A percentile compares a stretch with the other conserved stretches of the same genome.
These are phyloP conservation scores for Mimas tiliae DNA, from an alignment of 2,888 invertebrate species.

Conservation along the genomic window DNA sequence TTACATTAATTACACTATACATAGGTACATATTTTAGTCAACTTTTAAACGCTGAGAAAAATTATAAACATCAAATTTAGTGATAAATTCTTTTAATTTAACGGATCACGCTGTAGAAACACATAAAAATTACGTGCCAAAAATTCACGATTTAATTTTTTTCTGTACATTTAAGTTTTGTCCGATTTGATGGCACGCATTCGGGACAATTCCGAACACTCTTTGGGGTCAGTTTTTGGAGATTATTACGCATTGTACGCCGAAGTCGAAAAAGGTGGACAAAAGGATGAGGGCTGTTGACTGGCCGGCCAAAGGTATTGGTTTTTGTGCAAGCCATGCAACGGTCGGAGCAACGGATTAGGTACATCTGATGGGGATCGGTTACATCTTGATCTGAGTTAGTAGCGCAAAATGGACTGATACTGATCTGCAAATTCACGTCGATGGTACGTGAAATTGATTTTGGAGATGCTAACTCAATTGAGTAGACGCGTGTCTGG, in stretches of 20 bases:
- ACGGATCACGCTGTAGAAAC: conserved; percentile 56
- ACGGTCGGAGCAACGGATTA: conserved; percentile 36
- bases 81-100: background rate
- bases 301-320: conserved; percentile 57
- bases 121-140: conserved; percentile 58
- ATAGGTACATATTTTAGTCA: no score
- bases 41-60: no score
- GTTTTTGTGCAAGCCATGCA: conserved; percentile 30
- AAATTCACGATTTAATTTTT: conserved; percentile 71
- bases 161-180: conserved; percentile 54
- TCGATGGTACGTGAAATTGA: conserved; percentile 68
- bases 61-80: background rate
- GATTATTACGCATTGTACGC: conserved; percentile 76
- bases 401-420: conserved; percentile 14
- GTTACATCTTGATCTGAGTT: conserved; percentile 44
- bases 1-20: no score
- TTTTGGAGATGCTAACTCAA: conserved; percentile 43
- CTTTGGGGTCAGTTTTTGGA: conserved; percentile 84
- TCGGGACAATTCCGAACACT: conserved; percentile 68
- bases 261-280: conserved; percentile 71
- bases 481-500: conserved; percentile 31
- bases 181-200: conserved; percentile 56
- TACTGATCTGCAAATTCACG: conserved; percentile 32
- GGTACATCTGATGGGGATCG: conserved; percentile 21
- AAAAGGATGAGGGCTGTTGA: conserved; percentile 72